Base-by-base conservation (phyloP, 2,113 vertebrate genomes). In the Peromyscus polionotus region DNA sequence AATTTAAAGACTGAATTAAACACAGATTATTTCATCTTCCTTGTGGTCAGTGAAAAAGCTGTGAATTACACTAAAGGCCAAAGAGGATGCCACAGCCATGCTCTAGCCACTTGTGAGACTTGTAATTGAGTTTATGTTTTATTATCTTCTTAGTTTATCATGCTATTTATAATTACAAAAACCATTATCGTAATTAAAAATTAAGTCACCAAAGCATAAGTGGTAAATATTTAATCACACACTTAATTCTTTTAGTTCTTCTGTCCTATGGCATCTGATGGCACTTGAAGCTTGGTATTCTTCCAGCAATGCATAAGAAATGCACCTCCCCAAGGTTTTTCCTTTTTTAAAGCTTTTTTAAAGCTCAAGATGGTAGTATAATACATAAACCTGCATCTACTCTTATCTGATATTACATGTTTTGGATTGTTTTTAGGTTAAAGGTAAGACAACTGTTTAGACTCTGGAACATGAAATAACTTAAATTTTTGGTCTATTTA, bases 101-200 rank as follows among this genome's bases (percentile, higher is more conserved):
- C 59, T 91, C 86, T 81, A 90, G 92, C 61, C 7, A 84, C 81
- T 61, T 10, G 26, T 48, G 51, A 10, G 36, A 76, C 83, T 90
- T 24, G 51, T 87, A 70, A 93, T 28, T 57, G 20, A 67, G 48
- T 72, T 89, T 95, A 36, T 22, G 83, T 54, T 92, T 54, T 28
- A 77, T 68, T 94, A 42, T 88, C 24, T 48, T 88, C 59, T 79
- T 92, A 88, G 51, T 2, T 93, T 94, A 83, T 65, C 28, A 77
- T 77, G 24, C 51, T 81, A 65, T 68, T 88, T 90, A 73, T 42
- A 33, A 81, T 88, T 90, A 67, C 31, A 26, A 81, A 87, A 84
- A 72, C 36, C 10, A 96, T 17, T 57, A 3, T 63, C 31, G 87
- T 20, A 67, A 51, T 88, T 89, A 91, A 93, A 92, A 72, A 45